Conservation (phyloP, 2,888 invertebrate species). For the Torymus aiolomorphi region DNA sequence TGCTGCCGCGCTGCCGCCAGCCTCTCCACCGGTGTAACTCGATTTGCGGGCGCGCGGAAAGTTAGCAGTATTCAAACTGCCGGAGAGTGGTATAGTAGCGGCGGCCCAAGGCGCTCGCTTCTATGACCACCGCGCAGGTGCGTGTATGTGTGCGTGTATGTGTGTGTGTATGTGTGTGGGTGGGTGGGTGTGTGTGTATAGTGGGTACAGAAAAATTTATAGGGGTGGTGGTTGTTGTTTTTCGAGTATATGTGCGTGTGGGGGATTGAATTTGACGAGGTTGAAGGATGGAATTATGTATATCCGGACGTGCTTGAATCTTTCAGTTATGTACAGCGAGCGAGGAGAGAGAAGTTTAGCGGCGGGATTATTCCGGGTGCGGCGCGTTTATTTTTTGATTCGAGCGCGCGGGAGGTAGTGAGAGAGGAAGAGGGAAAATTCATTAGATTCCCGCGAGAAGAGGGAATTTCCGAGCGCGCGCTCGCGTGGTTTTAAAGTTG, state of each 20-base stretch:
- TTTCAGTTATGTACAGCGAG: not conserved
- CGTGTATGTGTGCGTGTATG: too few species aligned
- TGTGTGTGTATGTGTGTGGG: too few species aligned
- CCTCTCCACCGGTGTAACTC: conserved; percentile 25
- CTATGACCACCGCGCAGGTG: too few species aligned
- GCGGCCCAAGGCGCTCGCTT: conserved; percentile 18
- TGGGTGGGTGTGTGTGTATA: too few species aligned
- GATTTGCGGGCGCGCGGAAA: conserved; percentile 50
- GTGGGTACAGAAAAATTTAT: conserved; percentile 28
- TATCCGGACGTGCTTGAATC: not conserved
- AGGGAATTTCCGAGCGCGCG: too few species aligned
- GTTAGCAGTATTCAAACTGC: conserved; percentile 44
- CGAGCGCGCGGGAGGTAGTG: too few species aligned
- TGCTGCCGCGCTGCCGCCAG: not conserved
- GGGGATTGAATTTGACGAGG: conserved; percentile 9
- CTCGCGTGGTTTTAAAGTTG: too few species aligned
- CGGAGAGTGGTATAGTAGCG: not conserved
- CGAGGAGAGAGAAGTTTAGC: conserved; percentile 9
- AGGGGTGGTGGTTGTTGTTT: conserved; percentile 27
- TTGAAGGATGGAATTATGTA: conserved; percentile 37
- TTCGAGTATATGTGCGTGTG: not conserved
- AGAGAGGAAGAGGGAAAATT: too few species aligned
- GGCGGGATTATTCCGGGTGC: conserved; percentile 32
- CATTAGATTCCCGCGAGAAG: too few species aligned
- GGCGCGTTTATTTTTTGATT: not conserved